A percentile compares a stretch with the other conserved stretches of the same genome.
Evolutionary conservation across 2,888 invertebrate species (phyloP).

Genomic region (Agrochola litura): DNA sequence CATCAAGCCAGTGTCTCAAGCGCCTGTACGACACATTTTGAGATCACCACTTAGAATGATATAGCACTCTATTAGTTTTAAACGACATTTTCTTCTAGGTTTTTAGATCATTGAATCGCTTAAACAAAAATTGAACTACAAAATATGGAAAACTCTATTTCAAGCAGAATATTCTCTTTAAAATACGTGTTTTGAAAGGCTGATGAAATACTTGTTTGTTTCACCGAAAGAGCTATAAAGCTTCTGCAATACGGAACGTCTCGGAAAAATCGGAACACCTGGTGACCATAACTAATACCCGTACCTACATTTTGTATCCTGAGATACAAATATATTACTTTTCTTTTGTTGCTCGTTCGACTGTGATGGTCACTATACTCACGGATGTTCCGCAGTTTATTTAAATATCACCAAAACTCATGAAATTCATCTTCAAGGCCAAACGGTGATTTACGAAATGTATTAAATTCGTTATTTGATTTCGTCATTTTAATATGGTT

Average conservation of each 20-base stretch:
- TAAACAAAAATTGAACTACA: neutral
- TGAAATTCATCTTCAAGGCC: slow-evolving; percentile 17
- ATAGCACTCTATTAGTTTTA: slow-evolving; percentile 16
- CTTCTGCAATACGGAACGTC: slow-evolving; percentile 47
- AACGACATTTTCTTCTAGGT: slow-evolving; percentile 1
- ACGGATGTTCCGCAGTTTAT: slow-evolving; percentile 13
- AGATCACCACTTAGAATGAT: slow-evolving; percentile 48
- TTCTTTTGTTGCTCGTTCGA: slow-evolving; percentile 68
- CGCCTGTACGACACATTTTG: slow-evolving; percentile 44
- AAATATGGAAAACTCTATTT: slow-evolving; percentile 5
- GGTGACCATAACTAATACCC: slow-evolving; percentile 73
- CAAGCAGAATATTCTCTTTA: neutral
- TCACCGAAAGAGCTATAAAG: slow-evolving; percentile 32
- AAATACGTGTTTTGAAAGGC: slow-evolving; percentile 36
- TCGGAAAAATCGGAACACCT: slow-evolving; percentile 60
- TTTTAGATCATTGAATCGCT: neutral
- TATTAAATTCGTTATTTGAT: neutral
- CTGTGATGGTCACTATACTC: slow-evolving; percentile 63
- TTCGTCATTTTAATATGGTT: neutral
- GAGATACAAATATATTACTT: slow-evolving; percentile 69
- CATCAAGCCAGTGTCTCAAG: slow-evolving; percentile 54
- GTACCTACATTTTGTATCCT: slow-evolving; percentile 73
- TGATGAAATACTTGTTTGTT: slow-evolving; percentile 32
- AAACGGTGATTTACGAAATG: neutral
- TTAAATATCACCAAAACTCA: slow-evolving; percentile 53